Evolutionary conservation across 2,797 vertebrate species (phyloP), one percentile per base, ranked within the genome.

Genomic region (Pipistrellus pygmaeus): DNA sequence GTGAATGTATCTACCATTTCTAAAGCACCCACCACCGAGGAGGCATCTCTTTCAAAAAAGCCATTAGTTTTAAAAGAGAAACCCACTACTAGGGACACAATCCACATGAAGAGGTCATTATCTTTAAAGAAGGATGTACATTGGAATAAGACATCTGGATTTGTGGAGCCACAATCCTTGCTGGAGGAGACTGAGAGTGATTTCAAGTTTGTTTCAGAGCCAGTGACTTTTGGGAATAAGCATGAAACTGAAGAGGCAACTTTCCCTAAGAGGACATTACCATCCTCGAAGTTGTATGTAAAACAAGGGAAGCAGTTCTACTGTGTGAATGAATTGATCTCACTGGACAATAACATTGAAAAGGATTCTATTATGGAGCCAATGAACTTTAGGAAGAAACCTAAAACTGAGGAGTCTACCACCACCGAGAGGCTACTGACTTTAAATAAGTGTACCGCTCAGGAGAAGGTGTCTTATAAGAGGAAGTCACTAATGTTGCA

Each of bases 51-150:
- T 81, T 66, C 46, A 27, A 93, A 88, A 94, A 86, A 90, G 13
- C 17, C 85, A 81, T 75, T 85, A 66, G 5, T 93, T 92, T 92
- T 92, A 84, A 90, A 84, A 91, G 64, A 88, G 32, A n/a, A 94
- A 72, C 4, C 75, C 8, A 55, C n/a, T 91, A 64, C 8, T 62
- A 14, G 88, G 66, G 53, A 93, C 15, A 46, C 41, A 91, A 2
- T 8, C 11, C 21, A 80, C 25, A 48, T 32, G 3, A 92, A 71
- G 41, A 69, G 46, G 20, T 46, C 90, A 55, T 86, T 83, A 68
- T 80, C 69, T 83, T 90, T 82, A 83, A 85, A 92, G 41, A 92
- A 82, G 32, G 23, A 0, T 9, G 35, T 5, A 84, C 68, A 66
- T 93, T 23, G 60, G 18, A 38, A 6, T 23, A 38, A 93, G 4